Conservation (phyloP, 2,797 vertebrate species). For the Sebastes itinus region DNA sequence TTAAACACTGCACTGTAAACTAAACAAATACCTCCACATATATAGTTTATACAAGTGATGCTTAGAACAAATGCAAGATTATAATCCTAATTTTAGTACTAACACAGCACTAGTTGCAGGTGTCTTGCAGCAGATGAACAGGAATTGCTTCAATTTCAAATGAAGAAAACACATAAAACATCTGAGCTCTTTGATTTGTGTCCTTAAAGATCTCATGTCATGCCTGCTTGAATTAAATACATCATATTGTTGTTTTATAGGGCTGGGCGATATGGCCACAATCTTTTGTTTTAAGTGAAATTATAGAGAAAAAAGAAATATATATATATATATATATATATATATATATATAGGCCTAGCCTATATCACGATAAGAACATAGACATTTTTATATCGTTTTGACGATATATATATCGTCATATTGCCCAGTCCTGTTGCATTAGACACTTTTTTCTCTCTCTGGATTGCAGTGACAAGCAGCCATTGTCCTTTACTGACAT, state of each 20-base stretch:
- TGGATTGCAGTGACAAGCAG: background rate
- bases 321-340: no score
- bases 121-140: background rate
- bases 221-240: background rate
- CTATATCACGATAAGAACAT: rapidly evolving
- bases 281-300: no score
- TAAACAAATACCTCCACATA: background rate
- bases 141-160: background rate
- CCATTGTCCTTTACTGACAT: background rate
- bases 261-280: no score
- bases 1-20: background rate
- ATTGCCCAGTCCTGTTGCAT: background rate
- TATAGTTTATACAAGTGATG: background rate
- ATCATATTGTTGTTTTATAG: background rate
- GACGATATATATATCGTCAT: no score
- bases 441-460: background rate
- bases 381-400: no score
- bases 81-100: background rate
- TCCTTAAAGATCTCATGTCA: background rate
- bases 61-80: background rate
- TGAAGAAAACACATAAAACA: background rate
- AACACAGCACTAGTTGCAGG: background rate
- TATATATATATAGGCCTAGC: no score
- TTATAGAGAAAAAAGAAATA: no score
- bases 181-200: background rate